phyloP scores from a whole-genome alignment of 2,797 vertebrate genomes.

The Danio tinwini region DNA sequence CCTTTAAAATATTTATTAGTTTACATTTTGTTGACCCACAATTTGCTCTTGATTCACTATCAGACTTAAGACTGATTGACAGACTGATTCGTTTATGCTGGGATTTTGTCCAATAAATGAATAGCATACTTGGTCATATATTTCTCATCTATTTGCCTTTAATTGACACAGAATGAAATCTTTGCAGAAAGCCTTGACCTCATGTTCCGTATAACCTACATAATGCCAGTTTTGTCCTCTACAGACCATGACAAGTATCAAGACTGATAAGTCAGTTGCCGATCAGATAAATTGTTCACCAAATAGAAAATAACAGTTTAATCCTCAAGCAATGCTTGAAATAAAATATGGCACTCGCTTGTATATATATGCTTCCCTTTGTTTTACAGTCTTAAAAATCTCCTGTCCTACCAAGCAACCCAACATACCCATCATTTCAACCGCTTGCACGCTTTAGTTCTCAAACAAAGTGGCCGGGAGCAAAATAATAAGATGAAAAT shows the following conservation, averaged over 20 bases:
- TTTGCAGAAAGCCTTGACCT: conserved; percentile 1
- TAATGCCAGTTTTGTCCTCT: conserved; percentile 22
- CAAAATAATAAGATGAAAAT: conserved; percentile 72
- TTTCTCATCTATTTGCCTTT: background rate
- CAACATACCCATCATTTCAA: conserved; percentile 52
- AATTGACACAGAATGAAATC: background rate
- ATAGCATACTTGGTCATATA: background rate
- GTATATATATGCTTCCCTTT: background rate
- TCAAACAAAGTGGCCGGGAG: conserved; percentile 58
- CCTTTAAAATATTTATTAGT: background rate
- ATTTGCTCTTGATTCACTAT: background rate
- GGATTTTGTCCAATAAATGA: conserved; percentile 11
- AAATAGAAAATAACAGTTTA: conserved; percentile 1
- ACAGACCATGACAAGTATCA: background rate
- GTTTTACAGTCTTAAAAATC: conserved; percentile 42
- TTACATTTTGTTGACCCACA: background rate
- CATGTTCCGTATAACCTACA: background rate
- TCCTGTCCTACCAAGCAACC: conserved; percentile 30
- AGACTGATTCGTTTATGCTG: conserved; percentile 6
- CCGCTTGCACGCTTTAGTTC: conserved; percentile 54
- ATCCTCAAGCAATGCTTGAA: background rate
- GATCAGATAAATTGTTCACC: conserved; percentile 1
- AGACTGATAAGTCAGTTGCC: conserved; percentile 15
- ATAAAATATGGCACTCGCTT: conserved; percentile 6
- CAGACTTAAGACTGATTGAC: background rate